Evolutionary conservation across 2,888 invertebrate species (phyloP).

Genomic region (Nephrotoma appendiculata): DNA sequence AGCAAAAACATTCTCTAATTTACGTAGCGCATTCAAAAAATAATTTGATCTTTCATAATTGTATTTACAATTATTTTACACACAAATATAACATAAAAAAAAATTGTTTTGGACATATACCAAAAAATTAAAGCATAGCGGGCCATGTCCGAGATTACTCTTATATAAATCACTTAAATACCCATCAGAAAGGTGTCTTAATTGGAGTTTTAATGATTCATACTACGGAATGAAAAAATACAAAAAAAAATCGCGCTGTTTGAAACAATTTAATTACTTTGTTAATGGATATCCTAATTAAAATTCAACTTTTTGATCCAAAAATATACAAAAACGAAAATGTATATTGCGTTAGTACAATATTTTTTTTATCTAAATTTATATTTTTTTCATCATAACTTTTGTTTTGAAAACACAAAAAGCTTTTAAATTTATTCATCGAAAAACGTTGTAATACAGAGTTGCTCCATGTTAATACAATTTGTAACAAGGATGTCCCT

Average conservation of each 20-base stretch:
- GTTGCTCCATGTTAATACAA: neutral
- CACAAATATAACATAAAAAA: too few relatives aligned
- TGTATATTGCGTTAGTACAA: neutral
- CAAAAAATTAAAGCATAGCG: too few relatives aligned
- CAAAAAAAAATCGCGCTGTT: neutral
- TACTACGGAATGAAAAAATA: neutral
- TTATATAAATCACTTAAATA: neutral
- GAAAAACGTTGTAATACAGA: neutral
- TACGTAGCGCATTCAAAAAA: too few relatives aligned
- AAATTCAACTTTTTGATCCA: neutral
- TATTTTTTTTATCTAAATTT: neutral
- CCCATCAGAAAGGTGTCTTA: neutral
- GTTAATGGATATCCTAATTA: neutral
- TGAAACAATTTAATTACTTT: neutral
- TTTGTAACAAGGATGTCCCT: neutral
- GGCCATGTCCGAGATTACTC: too few relatives aligned
- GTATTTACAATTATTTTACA: too few relatives aligned
- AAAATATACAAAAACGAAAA: neutral
- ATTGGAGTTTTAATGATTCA: neutral
- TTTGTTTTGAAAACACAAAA: neutral
- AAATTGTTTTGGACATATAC: too few relatives aligned
- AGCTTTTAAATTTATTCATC: neutral
- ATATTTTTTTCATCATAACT: neutral
- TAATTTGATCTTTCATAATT: too few relatives aligned
- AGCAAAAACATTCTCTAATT: too few relatives aligned